These are phyloP conservation scores for Motacilla alba DNA, from an alignment of 2,113 vertebrate genomes.

Conservation along the genomic window DNA sequence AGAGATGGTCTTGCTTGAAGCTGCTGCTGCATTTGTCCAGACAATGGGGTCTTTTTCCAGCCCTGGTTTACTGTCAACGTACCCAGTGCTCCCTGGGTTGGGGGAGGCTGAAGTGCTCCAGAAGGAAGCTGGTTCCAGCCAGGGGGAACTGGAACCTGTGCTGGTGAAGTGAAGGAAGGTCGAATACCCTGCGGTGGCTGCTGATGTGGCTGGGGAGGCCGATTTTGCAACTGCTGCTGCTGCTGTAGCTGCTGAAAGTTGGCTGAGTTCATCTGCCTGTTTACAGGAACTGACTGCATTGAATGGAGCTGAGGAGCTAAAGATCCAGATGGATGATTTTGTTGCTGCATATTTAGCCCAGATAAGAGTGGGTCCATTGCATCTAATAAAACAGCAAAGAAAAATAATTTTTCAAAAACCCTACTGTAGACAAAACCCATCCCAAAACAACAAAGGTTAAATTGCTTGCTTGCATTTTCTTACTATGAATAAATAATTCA, in stretches of 20 bases:
- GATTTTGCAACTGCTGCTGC: slow-evolving; percentile 79
- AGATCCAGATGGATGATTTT: slow-evolving; percentile 84
- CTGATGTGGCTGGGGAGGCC: slow-evolving; percentile 82
- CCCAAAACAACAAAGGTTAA: neutral
- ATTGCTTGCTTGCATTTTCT: neutral
- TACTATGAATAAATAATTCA: neutral
- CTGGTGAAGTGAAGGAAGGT: slow-evolving; percentile 86
- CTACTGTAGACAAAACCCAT: neutral
- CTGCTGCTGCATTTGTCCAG: slow-evolving; percentile 83
- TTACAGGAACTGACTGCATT: slow-evolving; percentile 86
- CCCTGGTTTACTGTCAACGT: slow-evolving; percentile 76
- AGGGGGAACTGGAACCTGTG: slow-evolving; percentile 88
- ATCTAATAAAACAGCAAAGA: slow-evolving; percentile 76
- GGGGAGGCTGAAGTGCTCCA: slow-evolving; percentile 86
- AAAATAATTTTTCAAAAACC: neutral
- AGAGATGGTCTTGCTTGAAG: slow-evolving; percentile 88
- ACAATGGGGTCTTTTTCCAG: slow-evolving; percentile 92
- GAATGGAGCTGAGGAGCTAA: slow-evolving; percentile 89
- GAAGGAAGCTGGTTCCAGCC: slow-evolving; percentile 95
- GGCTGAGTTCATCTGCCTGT: slow-evolving; percentile 88
- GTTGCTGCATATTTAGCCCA: slow-evolving; percentile 82
- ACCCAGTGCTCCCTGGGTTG: slow-evolving; percentile 81
- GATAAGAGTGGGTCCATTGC: slow-evolving; percentile 90
- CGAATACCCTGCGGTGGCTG: slow-evolving; percentile 84
- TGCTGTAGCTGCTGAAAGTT: slow-evolving; percentile 89